Base-by-base conservation (phyloP, 2,797 vertebrate genomes). In the Pteropus rufus region DNA sequence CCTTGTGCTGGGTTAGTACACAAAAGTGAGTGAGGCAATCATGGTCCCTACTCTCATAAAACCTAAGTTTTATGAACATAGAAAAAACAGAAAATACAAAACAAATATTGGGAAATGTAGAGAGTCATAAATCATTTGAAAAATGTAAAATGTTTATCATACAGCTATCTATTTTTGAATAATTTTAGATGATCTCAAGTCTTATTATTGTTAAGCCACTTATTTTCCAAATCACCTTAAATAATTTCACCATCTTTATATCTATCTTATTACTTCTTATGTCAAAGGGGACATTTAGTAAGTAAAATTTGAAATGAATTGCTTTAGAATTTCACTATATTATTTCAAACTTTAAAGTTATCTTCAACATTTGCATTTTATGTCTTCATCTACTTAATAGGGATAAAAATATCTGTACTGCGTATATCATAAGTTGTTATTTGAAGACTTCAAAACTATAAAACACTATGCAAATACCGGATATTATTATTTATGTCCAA, bases 271-370 rank as follows among this genome's bases (percentile, higher is more conserved):
- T 88, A 52, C 34, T 89, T 69, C 23, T 70, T 39, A 44, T 69
- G 39, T 46, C 14, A 92, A 58, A 92, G 41, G 2, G 16, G 44
- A 65, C 5, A 73, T 87, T 56, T 91, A n/a, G 11, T 64, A 84
- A 88, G 23, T 76, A 65, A 69, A 54, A 56, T 77, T 67, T 39
- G 24, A 77, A 85, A 64, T 64, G 39, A 90, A 77, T 85, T 85
- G 5, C 44, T 89, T 93, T 36, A 72, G 58, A 82, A 58, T 77
- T 15, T 94, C n/a, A 62, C 3, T 62, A 5, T 64, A 8, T 52
- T 90, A 81, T 80, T 93, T 97, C 31, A 84, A 10, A 81, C 14
- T 84, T 89, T 88, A 26, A 56, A 52, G n/a, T 64, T 70, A 70
- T 89, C 24, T 67, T 94, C 31, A 80, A 34, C 4, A 46, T 64